A percentile compares a stretch with the other conserved stretches of the same genome.
phyloP scores from a whole-genome alignment of 2,797 vertebrate genomes.

The Eulemur rubriventer region DNA sequence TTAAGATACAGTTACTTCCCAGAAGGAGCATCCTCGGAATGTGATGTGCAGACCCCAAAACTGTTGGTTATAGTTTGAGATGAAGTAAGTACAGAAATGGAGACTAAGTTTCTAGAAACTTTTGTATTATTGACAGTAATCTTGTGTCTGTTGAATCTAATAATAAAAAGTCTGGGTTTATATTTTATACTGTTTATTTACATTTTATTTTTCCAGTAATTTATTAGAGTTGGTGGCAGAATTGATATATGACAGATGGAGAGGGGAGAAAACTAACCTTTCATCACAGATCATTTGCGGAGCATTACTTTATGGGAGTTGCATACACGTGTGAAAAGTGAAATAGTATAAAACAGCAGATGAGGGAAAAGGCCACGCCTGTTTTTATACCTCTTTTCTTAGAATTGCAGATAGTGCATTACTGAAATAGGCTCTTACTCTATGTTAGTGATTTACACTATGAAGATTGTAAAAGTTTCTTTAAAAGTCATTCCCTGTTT shows the following conservation, averaged over 20 bases:
- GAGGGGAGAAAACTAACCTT: not conserved
- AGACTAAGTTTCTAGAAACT: not conserved
- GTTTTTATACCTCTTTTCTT: not conserved
- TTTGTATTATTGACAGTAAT: not conserved
- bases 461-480: conserved; percentile 10
- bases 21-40: not conserved
- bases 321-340: not conserved
- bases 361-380: not conserved
- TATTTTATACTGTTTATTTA: not conserved
- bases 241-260: not conserved
- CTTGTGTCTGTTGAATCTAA: not conserved
- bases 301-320: not conserved
- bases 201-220: not conserved
- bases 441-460: not conserved
- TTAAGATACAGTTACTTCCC: not conserved
- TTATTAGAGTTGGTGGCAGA: conserved; percentile 27
- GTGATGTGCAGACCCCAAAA: not conserved
- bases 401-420: not conserved
- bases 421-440: not conserved
- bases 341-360: not conserved
- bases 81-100: not conserved
- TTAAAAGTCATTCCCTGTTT: not conserved
- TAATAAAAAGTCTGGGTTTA: not conserved
- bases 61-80: not conserved
- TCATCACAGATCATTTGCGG: not conserved